Conservation (phyloP, 2,113 vertebrate genomes). For the Meriones unguiculatus region DNA sequence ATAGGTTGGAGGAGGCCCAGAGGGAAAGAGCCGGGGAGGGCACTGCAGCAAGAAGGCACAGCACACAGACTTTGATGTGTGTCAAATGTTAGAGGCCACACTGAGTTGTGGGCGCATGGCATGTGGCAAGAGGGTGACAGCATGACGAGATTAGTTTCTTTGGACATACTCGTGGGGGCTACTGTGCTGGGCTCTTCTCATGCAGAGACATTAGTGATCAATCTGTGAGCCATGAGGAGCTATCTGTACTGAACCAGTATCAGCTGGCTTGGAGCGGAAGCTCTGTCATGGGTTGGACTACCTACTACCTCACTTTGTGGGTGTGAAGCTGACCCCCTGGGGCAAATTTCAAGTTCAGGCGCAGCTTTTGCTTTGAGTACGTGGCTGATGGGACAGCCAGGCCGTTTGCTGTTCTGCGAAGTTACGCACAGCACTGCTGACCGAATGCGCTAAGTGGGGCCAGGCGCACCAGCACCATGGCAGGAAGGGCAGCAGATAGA, state of each 20-base stretch:
- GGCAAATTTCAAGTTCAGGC: not conserved
- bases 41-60: not conserved
- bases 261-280: not conserved
- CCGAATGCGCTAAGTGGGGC: not conserved
- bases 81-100: rapidly evolving
- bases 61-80: not conserved
- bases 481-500: not conserved
- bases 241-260: not conserved
- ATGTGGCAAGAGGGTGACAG: not conserved
- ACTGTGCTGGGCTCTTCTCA: not conserved
- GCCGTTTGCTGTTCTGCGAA: not conserved
- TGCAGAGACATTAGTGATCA: not conserved
- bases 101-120: rapidly evolving
- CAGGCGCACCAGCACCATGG: not conserved
- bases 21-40: not conserved
- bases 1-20: not conserved
- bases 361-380: not conserved
- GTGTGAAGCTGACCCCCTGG: not conserved
- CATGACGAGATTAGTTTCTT: not conserved
- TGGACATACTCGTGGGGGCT: not conserved
- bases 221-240: not conserved
- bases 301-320: not conserved
- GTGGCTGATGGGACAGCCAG: not conserved
- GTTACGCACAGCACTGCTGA: not conserved
- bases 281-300: not conserved